Evolutionary conservation across 2,888 invertebrate genomes (phyloP).

Genomic region (Coenonympha glycerion): DNA sequence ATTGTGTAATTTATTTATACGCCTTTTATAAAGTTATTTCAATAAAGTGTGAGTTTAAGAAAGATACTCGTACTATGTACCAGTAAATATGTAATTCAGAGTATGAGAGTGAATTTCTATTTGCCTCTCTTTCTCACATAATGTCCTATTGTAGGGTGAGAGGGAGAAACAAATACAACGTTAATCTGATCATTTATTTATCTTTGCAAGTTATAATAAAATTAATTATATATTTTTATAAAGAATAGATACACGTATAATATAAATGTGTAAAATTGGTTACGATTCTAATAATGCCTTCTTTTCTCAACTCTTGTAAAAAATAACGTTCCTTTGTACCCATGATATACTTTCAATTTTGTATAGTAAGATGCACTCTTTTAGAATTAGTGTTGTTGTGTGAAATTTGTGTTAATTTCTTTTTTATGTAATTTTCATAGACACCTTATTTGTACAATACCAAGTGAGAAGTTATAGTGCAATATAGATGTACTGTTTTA

Average conservation of each 20-base stretch:
- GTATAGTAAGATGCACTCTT: conserved; percentile 39
- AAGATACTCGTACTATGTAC: conserved; percentile 10
- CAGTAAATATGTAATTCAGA: no score
- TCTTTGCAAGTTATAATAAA: no score
- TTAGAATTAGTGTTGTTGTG: conserved; percentile 45
- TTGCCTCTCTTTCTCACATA: no score
- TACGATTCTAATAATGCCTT: conserved; percentile 14
- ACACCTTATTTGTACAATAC: conserved; percentile 68
- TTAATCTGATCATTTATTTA: no score
- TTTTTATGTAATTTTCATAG: conserved; percentile 33
- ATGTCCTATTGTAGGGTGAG: no score
- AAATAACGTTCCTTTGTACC: conserved; percentile 15
- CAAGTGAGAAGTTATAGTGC: conserved; percentile 75
- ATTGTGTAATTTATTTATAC: neutral
- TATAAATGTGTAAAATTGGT: conserved; percentile 10
- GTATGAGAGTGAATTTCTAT: no score
- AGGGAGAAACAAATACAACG: no score
- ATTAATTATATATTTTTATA: conserved; percentile 27
- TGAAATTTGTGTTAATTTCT: conserved; percentile 37
- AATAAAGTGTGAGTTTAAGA: conserved; percentile 19
- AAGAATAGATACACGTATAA: conserved; percentile 18
- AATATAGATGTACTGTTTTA: conserved; percentile 75
- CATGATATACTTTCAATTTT: conserved; percentile 11
- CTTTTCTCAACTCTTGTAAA: conserved; percentile 9
- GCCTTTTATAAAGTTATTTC: neutral